A percentile compares a stretch with the other conserved stretches of the same genome.
Evolutionary conservation across 2,797 vertebrate species (phyloP).

Genomic region (Sorex maritimensis): DNA sequence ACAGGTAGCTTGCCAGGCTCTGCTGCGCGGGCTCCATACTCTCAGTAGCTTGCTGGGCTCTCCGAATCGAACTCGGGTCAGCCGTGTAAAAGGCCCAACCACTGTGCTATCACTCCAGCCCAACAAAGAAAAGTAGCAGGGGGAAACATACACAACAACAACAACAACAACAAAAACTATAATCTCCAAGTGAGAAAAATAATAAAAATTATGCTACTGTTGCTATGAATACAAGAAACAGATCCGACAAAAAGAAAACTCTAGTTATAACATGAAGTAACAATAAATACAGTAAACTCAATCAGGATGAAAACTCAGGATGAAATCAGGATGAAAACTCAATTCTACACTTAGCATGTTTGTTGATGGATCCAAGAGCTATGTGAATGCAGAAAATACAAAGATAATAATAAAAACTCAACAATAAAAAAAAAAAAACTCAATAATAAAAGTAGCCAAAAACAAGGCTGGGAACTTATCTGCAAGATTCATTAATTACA

Average conservation of each 20-base stretch:
- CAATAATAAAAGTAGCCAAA: not conserved
- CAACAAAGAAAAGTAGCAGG: no score
- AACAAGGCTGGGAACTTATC: conserved; percentile 21
- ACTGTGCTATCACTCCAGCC: no score
- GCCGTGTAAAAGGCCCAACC: no score
- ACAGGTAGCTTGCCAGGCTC: no score
- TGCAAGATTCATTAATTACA: conserved; percentile 41
- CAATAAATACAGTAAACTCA: not conserved
- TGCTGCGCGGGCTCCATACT: no score
- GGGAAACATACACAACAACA: no score
- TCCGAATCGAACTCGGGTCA: no score
- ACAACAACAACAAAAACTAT: no score
- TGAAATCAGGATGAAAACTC: not conserved
- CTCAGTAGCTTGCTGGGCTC: no score
- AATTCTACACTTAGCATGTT: conserved; percentile 5
- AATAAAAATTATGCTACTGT: conserved; percentile 1
- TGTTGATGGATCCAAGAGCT: not conserved
- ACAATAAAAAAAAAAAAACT: not conserved
- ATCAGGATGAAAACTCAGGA: not conserved
- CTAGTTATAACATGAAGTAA: conserved; percentile 33
- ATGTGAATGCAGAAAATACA: conserved; percentile 25
- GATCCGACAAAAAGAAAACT: not conserved
- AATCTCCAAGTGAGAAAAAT: no score
- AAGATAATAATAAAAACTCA: not conserved
- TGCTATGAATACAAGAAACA: not conserved